Evolutionary conservation across 2,113 vertebrate species (phyloP), one percentile per base, ranked within the genome.

Genomic region (Eclectus roratus): DNA sequence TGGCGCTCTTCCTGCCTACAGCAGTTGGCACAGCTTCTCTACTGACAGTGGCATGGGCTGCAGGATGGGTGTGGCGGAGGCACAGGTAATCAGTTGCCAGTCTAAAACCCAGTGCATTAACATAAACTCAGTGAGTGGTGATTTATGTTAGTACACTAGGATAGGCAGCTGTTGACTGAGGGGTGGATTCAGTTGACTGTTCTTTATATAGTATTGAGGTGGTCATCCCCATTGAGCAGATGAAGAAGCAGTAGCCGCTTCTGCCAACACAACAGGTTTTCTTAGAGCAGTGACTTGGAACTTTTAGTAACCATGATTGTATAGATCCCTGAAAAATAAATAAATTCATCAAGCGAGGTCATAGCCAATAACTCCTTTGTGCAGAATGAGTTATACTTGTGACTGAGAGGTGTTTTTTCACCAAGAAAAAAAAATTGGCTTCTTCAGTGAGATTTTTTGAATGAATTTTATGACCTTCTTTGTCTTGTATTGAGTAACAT

Each of bases 201-300:
- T 85, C 19, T 41, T 43, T 68, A 27, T 28, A 8, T 23, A 9
- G 33, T 25, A 4, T 9, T n/a, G 44, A n/a, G 4, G 7, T 72
- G 17, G 11, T 20, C 0, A 0, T 55, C 43, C 80, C 29, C 39
- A 21, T 0, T 33, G 49, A 46, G 47, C 49, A 56, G 11, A 9
- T 58, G 37, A 91, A 68, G 39, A 79, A 61, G 18, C 27, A 66
- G 17, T 46, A 83, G 28, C 17, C 6, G 4, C 28, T 50, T 80
- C 46, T 65, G 29, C 63, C 28, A 5, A 58, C 28, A 29, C 29
- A 82, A 33, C 4, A n/a, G 33, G 9, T 82, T 44, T 17, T 87
- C 53, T 53, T 65, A 49, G 17, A 11, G 19, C 31, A 46, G 35
- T 19, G 20, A 73, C n/a, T 82, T 4, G 24, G 41, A 46, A n/a